Percentiles rank a stretch among this genome's conserved stretches.
phyloP scores from a whole-genome alignment of 2,797 vertebrate species.

The Myotis planiceps region DNA sequence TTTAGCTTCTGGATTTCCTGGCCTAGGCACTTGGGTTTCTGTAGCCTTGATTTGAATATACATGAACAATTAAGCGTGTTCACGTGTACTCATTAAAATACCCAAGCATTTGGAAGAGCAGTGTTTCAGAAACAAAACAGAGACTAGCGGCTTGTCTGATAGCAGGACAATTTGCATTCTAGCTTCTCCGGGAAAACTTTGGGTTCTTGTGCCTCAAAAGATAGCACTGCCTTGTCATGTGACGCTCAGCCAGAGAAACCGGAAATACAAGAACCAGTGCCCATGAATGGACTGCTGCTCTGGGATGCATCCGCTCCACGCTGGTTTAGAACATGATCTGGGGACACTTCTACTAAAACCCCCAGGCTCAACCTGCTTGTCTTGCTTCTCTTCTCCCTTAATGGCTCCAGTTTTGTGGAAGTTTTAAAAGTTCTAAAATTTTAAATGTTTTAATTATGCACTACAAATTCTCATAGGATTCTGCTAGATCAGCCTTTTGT shows the following conservation, averaged over 20 bases:
- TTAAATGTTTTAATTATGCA: constrained; percentile 28
- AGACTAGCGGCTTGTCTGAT: neutral
- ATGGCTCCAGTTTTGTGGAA: constrained; percentile 77
- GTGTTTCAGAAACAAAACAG: constrained; percentile 54
- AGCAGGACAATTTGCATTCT: neutral
- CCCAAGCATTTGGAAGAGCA: constrained; percentile 42
- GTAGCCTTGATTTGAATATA: constrained; percentile 16
- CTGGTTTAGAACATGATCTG: neutral
- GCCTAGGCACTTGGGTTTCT: neutral
- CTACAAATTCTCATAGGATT: constrained; percentile 22
- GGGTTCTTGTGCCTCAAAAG: constrained; percentile 58
- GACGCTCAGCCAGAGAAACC: neutral
- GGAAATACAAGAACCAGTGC: neutral
- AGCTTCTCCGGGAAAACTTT: neutral
- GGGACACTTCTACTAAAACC: neutral
- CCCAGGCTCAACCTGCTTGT: neutral
- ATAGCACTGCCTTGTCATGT: neutral
- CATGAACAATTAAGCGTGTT: constrained; percentile 14
- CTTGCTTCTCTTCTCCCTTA: neutral
- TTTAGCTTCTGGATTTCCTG: constrained; percentile 49
- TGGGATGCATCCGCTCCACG: neutral
- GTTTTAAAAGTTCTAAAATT: neutral
- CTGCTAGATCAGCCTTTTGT: neutral
- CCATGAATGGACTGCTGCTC: constrained; percentile 18
- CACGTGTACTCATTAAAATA: constrained; percentile 19